phyloP scores from a whole-genome alignment of 2,888 invertebrate species.

The Erannis defoliaria region DNA sequence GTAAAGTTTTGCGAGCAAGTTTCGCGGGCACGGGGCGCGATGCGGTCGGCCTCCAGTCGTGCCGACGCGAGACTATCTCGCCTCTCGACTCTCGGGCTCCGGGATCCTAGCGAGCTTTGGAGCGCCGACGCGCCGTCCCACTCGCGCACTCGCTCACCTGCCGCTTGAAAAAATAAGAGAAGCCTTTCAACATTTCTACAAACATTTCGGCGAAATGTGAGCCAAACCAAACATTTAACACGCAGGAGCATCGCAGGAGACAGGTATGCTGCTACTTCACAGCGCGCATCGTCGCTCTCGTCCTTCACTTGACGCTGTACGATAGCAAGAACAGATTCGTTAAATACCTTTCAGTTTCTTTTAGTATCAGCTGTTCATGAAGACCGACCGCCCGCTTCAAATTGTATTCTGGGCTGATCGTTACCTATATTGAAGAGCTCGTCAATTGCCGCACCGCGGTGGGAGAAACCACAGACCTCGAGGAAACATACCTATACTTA shows the following conservation, averaged over 20 bases:
- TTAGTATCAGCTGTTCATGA: slow-evolving; percentile 21
- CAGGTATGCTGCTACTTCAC: slow-evolving; percentile 66
- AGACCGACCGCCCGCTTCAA: slow-evolving; percentile 60
- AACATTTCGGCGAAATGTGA: slow-evolving; percentile 81
- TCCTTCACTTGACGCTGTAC: slow-evolving; percentile 39
- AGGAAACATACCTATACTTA: slow-evolving; percentile 39
- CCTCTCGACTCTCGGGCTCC: too few relatives aligned
- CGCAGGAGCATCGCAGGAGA: slow-evolving; percentile 55
- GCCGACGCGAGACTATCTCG: slow-evolving; percentile 81
- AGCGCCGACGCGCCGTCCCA: slow-evolving; percentile 63
- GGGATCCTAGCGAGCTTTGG: slow-evolving; percentile 71
- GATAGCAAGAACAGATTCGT: slow-evolving; percentile 24
- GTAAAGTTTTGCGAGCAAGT: slow-evolving; percentile 77
- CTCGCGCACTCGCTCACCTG: slow-evolving; percentile 79
- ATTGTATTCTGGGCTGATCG: slow-evolving; percentile 70
- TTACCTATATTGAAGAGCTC: slow-evolving; percentile 71
- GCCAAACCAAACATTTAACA: slow-evolving; percentile 71
- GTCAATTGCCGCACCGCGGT: slow-evolving; percentile 62
- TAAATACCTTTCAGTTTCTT: slow-evolving; percentile 23
- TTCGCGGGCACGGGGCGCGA: slow-evolving; percentile 52
- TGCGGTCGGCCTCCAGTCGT: slow-evolving; percentile 66
- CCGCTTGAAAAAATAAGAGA: slow-evolving; percentile 74
- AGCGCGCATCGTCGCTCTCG: slow-evolving; percentile 43
- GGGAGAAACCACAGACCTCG: slow-evolving; percentile 47
- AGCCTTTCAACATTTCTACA: too few relatives aligned